Evolutionary conservation across 2,797 vertebrate species (phyloP).

Genomic region (Sciurus vulgaris): DNA sequence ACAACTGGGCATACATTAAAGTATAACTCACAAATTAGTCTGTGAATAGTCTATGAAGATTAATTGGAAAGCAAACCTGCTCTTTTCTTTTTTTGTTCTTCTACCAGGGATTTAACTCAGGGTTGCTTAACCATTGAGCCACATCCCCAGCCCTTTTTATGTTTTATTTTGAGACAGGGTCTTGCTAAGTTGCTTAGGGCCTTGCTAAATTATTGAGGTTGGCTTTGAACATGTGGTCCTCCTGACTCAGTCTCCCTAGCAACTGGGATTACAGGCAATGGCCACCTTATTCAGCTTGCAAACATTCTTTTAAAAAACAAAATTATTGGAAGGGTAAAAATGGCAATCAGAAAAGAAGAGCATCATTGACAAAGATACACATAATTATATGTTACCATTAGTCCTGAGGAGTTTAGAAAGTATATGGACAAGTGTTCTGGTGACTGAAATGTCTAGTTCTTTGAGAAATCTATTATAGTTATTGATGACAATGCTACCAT

Average conservation of each 20-base stretch:
- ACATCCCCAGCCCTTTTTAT: too few relatives aligned
- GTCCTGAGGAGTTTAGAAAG: slow-evolving; percentile 40
- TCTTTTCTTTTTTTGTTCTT: not conserved
- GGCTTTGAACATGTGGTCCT: too few relatives aligned
- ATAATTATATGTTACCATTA: not conserved
- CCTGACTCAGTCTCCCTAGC: too few relatives aligned
- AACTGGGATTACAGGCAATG: too few relatives aligned
- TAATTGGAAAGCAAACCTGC: not conserved
- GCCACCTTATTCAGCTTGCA: not conserved
- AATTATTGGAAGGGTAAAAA: not conserved
- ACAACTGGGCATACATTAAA: not conserved
- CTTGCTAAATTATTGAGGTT: too few relatives aligned
- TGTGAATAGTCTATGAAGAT: not conserved
- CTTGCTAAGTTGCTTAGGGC: too few relatives aligned
- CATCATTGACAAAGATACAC: not conserved
- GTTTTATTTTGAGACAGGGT: too few relatives aligned
- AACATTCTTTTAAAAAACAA: slow-evolving; percentile 3
- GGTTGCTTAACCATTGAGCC: too few relatives aligned
- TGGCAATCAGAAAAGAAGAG: slow-evolving; percentile 29
- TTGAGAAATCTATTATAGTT: slow-evolving; percentile 40
- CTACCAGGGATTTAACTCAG: too few relatives aligned
- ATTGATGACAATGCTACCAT: not conserved
- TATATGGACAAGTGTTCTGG: not conserved
- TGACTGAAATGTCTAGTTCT: not conserved
- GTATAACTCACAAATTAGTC: not conserved